phyloP scores from a whole-genome alignment of 2,797 vertebrate genomes.

The Crax fasciolata region DNA sequence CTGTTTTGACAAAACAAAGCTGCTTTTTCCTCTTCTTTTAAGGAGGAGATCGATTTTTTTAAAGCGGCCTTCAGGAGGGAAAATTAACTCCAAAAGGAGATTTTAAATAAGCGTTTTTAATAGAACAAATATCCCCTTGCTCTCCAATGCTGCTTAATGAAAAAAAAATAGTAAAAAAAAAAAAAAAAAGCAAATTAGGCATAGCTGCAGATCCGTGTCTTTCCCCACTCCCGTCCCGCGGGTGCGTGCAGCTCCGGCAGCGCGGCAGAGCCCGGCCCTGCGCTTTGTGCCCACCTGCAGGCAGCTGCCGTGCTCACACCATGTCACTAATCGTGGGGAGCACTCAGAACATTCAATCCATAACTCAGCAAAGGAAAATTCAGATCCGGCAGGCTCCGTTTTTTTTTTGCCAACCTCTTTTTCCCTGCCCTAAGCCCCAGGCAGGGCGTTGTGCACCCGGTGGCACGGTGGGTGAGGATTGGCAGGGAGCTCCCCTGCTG shows the following conservation, averaged over 20 bases:
- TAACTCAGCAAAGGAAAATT: neutral
- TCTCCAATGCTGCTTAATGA: neutral
- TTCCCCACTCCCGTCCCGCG: neutral
- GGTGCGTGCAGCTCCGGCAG: neutral
- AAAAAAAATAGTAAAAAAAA: conserved; percentile 70
- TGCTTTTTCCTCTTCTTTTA: neutral
- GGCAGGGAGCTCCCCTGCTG: neutral
- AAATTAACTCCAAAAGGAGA: neutral
- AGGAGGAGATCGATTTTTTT: neutral
- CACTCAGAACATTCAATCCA: neutral
- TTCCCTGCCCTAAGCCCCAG: neutral
- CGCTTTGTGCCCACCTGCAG: neutral
- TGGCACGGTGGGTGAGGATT: neutral
- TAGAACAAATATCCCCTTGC: conserved; percentile 39
- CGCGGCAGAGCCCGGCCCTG: neutral
- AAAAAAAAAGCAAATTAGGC: conserved; percentile 25
- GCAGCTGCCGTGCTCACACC: neutral
- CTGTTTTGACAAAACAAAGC: neutral
- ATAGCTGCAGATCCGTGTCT: neutral
- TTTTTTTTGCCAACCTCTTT: neutral
- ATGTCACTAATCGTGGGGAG: neutral
- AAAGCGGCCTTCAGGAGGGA: conserved; percentile 29
- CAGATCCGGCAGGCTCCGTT: neutral
- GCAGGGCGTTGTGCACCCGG: neutral
- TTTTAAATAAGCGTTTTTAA: conserved; percentile 68